phyloP scores from a whole-genome alignment of 2,888 invertebrate genomes.

The Epirrhoe tristata region DNA sequence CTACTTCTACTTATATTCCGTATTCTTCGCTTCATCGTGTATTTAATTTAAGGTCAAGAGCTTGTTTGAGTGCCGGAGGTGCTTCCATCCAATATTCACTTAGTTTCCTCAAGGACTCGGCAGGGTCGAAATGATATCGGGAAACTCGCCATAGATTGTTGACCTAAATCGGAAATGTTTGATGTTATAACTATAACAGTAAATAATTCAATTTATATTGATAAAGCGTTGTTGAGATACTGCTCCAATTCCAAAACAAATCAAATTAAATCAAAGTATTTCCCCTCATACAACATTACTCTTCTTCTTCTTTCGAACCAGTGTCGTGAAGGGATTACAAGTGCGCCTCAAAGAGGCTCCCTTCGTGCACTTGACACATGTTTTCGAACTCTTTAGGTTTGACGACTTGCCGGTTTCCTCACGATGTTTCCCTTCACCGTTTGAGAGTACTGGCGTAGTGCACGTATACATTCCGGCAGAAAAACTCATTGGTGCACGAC shows the following conservation, averaged over 20 bases:
- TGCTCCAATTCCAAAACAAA: constrained; percentile 22
- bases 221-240: not conserved
- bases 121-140: not conserved
- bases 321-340: no score
- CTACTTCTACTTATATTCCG: not conserved
- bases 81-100: not conserved
- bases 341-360: no score
- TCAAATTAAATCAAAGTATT: no score
- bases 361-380: no score
- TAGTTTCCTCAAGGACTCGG: not conserved
- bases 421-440: no score
- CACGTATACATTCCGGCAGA: no score
- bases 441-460: no score
- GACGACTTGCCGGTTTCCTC: no score
- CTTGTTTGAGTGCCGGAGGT: not conserved
- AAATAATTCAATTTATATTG: constrained; percentile 5
- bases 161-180: constrained; percentile 1
- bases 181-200: constrained; percentile 16
- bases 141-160: not conserved
- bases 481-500: no score
- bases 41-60: not conserved
- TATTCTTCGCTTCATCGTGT: not conserved
- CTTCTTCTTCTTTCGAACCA: no score
- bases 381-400: no score
- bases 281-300: no score